Percentiles rank a stretch among this genome's conserved stretches.
Conservation (phyloP, 2,888 invertebrate species). For the Tenodera sinensis region DNA sequence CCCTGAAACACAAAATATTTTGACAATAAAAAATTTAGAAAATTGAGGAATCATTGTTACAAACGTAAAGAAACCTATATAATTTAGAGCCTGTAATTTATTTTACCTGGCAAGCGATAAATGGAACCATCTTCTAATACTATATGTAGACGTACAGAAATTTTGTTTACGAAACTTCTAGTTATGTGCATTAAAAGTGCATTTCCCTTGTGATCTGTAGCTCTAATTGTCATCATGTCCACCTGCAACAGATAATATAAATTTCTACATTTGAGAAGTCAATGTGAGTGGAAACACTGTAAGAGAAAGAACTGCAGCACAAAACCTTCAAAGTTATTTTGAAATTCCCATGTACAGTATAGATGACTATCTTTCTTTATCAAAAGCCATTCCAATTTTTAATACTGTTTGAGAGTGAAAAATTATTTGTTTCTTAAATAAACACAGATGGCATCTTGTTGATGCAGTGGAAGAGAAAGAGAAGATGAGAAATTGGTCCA, state of each 20-base stretch:
- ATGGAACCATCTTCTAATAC: constrained; percentile 44
- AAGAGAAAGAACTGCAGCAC: no score
- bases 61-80: not conserved
- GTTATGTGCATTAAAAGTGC: constrained; percentile 53
- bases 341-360: no score
- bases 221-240: constrained; percentile 44
- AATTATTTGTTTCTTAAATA: no score
- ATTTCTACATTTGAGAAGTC: no score
- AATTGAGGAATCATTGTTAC: not conserved
- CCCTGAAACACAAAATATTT: not conserved
- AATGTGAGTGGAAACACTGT: no score
- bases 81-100: not conserved
- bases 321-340: no score
- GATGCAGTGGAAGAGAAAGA: no score
- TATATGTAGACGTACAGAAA: constrained; percentile 56
- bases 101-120: constrained; percentile 48
- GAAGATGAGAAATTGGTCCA: no score
- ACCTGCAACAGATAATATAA: constrained; percentile 1
- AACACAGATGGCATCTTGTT: no score
- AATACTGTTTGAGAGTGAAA: no score
- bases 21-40: not conserved
- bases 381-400: no score
- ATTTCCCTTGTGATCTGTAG: constrained; percentile 55
- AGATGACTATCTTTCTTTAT: no score
- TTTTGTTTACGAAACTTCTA: constrained; percentile 49